Base-by-base conservation (phyloP, 2,113 vertebrate species). In the Actinemys pallida region DNA sequence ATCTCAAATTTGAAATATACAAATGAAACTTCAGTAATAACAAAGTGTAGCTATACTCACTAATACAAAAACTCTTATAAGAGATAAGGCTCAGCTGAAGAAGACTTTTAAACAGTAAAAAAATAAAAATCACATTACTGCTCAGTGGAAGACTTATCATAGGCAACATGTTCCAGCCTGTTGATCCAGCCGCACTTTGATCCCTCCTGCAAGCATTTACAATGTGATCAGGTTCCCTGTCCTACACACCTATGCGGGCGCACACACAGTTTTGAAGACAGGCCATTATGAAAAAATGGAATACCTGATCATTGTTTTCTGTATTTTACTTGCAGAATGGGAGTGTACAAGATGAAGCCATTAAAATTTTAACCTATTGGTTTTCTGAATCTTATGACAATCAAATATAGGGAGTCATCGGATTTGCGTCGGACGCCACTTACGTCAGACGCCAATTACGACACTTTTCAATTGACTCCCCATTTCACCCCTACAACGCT, bases 241-340 rank as follows among this genome's bases (percentile, higher is more conserved):
- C 31, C 10, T 35, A 12, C 29, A 50, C 45, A 65, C 3, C 29
- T 31, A 62, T 3, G 3, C 3, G 6, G 3, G 3, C 14, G 1
- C 59, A 5, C 62, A 65, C 35, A 20, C 35, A 72, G 19, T 22
- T 39, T 72, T 39, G 65, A 39, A 72, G n/a, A 35, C 19, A 22
- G 17, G 1, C 31, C 9, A 72, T 72, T 72, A 72, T 72, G 35
- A 27, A 76, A 78, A 45, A 78, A 27, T 47, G 42, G 25, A 16
- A 78, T 78, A 78, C 42, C 25, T 25, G 24, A 78, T 13, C 4
- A 45, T 14, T 45, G n/a, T 72, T 72, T 72, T 72, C 65, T 78
- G 11, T 47, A 78, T 29, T 47, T 78, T 29, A 47, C 25, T 47
- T 78, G 75, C 24, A 78, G 45, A 78, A 25, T 13, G 24, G 1